A percentile compares a stretch with the other conserved stretches of the same genome.
phyloP scores from a whole-genome alignment of 1,140 invertebrate genomes.

The Aphidius ervi region DNA sequence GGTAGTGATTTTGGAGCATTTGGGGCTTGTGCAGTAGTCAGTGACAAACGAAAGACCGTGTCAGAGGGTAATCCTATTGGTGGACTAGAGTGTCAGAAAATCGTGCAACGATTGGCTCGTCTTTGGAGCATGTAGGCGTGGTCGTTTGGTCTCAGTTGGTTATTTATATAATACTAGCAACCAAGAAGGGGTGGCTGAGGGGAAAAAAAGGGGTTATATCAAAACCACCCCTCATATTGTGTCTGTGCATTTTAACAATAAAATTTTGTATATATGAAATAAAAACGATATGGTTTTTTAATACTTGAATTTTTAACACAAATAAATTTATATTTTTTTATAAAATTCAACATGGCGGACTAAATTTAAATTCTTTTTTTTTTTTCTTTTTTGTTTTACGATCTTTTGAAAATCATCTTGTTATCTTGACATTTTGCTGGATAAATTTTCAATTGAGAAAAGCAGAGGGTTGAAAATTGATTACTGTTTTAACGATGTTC shows the following conservation, averaged over 20 bases:
- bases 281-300: too few species aligned
- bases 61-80: constrained; percentile 56
- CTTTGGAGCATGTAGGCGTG: constrained; percentile 38
- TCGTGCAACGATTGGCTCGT: constrained; percentile 46
- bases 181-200: constrained; percentile 3
- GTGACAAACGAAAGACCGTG: constrained; percentile 53
- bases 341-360: constrained; percentile 43
- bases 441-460: too few species aligned
- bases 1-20: too few species aligned
- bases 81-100: constrained; percentile 49
- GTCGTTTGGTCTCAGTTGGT: constrained; percentile 21
- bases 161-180: constrained; percentile 3
- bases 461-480: too few species aligned
- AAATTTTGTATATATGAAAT: too few species aligned
- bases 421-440: too few species aligned
- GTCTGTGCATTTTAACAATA: neutral
- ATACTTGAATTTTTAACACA: neutral
- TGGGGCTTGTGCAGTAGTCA: constrained; percentile 21
- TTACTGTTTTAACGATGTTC: too few species aligned
- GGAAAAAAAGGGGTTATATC: neutral
- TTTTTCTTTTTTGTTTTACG: too few species aligned
- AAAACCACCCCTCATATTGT: neutral
- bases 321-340: neutral
- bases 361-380: too few species aligned
- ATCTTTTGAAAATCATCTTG: too few species aligned